Percentiles rank a stretch among this genome's conserved stretches.
Evolutionary conservation across 1,140 invertebrate genomes (phyloP).

Genomic region (Drosophila bocqueti): DNA sequence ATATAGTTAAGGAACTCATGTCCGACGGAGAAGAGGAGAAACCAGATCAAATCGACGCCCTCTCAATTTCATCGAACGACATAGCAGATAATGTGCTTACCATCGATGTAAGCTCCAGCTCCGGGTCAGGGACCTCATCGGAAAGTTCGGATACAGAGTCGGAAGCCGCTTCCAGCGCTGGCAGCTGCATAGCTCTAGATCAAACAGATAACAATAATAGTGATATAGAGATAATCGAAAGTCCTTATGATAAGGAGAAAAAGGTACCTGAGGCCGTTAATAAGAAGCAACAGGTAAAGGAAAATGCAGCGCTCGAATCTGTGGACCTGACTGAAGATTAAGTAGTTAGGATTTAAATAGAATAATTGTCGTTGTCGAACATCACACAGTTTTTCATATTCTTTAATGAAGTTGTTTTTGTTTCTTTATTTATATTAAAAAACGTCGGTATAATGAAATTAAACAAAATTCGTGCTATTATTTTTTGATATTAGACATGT

Average conservation of each 20-base stretch:
- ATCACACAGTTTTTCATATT: not conserved
- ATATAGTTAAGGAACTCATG: constrained; percentile 64
- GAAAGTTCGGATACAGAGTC: constrained; percentile 12
- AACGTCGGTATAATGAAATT: too few species aligned
- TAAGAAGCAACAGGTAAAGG: constrained; percentile 4
- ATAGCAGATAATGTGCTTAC: constrained; percentile 36
- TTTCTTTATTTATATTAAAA: too few species aligned
- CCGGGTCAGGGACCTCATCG: constrained; percentile 20
- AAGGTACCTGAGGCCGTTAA: not conserved
- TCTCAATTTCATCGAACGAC: constrained; percentile 50
- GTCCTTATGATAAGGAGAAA: not conserved
- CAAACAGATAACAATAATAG: constrained; percentile 33
- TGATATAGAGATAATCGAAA: constrained; percentile 66
- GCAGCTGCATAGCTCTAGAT: constrained; percentile 45
- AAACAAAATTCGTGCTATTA: not conserved
- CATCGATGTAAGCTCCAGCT: constrained; percentile 55
- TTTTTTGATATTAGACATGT: not conserved
- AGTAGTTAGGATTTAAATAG: not conserved
- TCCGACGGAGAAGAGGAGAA: constrained; percentile 51
- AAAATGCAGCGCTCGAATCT: constrained; percentile 5
- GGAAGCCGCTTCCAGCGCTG: not conserved
- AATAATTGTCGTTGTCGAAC: not conserved
- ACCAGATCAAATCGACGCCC: not conserved
- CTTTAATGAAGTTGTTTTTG: too few species aligned
- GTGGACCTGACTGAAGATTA: constrained; percentile 69